phyloP scores from a whole-genome alignment of 2,888 invertebrate species.

The Drosophila limbata region DNA sequence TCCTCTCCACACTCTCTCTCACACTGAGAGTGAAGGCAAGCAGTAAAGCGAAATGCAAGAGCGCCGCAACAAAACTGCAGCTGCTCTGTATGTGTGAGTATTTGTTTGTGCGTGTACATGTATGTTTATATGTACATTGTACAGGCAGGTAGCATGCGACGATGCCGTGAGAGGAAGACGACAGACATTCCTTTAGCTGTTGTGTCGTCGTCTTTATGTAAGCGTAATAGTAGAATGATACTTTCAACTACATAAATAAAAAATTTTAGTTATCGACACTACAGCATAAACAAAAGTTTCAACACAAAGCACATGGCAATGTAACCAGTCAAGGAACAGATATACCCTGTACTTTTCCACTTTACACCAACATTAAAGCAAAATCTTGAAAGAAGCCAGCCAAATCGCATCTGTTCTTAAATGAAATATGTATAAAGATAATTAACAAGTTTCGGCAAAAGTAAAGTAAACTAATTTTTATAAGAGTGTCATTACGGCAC shows the following conservation, averaged over 20 bases:
- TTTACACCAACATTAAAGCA: neutral
- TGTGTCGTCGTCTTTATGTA: slow-evolving; percentile 29
- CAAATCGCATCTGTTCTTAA: neutral
- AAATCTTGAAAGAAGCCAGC: neutral
- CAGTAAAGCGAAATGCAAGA: slow-evolving; percentile 27
- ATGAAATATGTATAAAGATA: neutral
- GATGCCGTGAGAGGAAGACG: slow-evolving; percentile 36
- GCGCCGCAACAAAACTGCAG: slow-evolving; percentile 45
- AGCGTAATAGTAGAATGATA: slow-evolving; percentile 24
- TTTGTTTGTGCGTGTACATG: neutral
- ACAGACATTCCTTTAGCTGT: slow-evolving; percentile 5
- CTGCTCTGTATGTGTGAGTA: slow-evolving; percentile 33
- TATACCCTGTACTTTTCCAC: neutral
- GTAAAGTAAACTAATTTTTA: neutral
- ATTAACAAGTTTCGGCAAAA: neutral
- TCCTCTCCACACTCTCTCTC: neutral
- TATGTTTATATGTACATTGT: slow-evolving; percentile 6
- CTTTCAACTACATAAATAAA: neutral
- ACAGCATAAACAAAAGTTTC: neutral
- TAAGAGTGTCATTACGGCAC: slow-evolving; percentile 2
- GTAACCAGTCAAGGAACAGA: neutral
- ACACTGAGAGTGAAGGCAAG: neutral
- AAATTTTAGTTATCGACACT: neutral
- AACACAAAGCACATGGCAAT: neutral
- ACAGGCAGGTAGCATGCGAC: slow-evolving; percentile 47